These are phyloP conservation scores for Carterocephalus palaemon DNA, from an alignment of 2,888 invertebrate species.

Conservation along the genomic window DNA sequence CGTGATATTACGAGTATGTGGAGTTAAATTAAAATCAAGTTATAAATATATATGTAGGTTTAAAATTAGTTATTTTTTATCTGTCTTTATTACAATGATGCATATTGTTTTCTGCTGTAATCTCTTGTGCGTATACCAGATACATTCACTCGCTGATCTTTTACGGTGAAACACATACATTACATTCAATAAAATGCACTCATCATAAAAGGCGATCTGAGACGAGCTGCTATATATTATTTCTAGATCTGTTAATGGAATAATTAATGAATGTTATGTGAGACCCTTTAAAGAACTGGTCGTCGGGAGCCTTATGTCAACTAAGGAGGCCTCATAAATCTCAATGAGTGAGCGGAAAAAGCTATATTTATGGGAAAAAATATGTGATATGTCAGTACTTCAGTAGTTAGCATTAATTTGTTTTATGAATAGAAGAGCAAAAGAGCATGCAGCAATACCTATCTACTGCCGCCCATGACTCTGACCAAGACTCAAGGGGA, in stretches of 20 bases:
- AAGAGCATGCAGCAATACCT: too few species aligned
- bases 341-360: slow-evolving; percentile 4
- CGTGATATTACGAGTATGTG: too few species aligned
- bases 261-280: slow-evolving; percentile 14
- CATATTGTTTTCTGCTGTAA: too few species aligned
- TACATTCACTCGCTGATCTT: neutral
- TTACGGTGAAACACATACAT: neutral
- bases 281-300: slow-evolving; percentile 8
- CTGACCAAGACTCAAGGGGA: too few species aligned
- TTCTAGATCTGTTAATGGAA: slow-evolving; percentile 20
- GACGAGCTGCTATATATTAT: slow-evolving; percentile 11
- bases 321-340: slow-evolving; percentile 10
- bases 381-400: slow-evolving; percentile 7
- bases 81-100: too few species aligned
- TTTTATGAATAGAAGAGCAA: too few species aligned
- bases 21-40: too few species aligned
- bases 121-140: too few species aligned
- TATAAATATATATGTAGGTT: too few species aligned
- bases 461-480: too few species aligned
- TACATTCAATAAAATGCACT: slow-evolving; percentile 4
- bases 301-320: slow-evolving; percentile 5
- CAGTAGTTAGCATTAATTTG: too few species aligned
- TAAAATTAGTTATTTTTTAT: too few species aligned
- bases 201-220: slow-evolving; percentile 15
- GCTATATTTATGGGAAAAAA: neutral